Evolutionary conservation across 2,113 vertebrate species (phyloP).

Genomic region (Trematomus loennbergii): DNA sequence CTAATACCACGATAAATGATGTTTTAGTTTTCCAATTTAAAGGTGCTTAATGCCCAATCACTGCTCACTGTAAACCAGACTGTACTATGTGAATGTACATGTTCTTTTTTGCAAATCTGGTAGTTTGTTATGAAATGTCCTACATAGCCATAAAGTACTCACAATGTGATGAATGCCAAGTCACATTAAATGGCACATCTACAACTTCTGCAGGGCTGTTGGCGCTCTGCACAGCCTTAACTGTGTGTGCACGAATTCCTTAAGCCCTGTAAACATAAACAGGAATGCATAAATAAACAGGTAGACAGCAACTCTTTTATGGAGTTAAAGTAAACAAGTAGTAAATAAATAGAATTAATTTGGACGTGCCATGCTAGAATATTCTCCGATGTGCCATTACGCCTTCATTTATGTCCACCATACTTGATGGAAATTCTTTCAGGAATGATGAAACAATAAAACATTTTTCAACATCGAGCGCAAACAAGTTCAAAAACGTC

Average conservation of each 20-base stretch:
- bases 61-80: too few relatives aligned
- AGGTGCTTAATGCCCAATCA: too few relatives aligned
- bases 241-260: conserved; percentile 13
- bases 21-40: too few relatives aligned
- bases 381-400: background rate
- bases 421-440: background rate
- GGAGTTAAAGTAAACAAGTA: conserved; percentile 29
- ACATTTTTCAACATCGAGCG: background rate
- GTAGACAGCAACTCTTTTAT: conserved; percentile 13
- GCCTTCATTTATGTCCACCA: background rate
- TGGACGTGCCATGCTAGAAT: background rate
- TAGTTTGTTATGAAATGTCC: background rate
- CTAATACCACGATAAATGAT: too few relatives aligned
- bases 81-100: too few relatives aligned
- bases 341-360: conserved; percentile 15
- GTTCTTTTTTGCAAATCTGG: background rate
- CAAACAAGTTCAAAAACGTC: background rate
- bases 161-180: background rate
- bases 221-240: conserved; percentile 25
- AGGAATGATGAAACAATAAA: background rate
- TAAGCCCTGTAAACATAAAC: background rate
- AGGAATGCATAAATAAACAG: conserved; percentile 41
- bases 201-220: background rate
- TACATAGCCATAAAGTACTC: conserved; percentile 1
- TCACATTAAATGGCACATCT: background rate